These are phyloP conservation scores for Ahaetulla prasina DNA, from an alignment of 2,113 vertebrate species.

Conservation along the genomic window DNA sequence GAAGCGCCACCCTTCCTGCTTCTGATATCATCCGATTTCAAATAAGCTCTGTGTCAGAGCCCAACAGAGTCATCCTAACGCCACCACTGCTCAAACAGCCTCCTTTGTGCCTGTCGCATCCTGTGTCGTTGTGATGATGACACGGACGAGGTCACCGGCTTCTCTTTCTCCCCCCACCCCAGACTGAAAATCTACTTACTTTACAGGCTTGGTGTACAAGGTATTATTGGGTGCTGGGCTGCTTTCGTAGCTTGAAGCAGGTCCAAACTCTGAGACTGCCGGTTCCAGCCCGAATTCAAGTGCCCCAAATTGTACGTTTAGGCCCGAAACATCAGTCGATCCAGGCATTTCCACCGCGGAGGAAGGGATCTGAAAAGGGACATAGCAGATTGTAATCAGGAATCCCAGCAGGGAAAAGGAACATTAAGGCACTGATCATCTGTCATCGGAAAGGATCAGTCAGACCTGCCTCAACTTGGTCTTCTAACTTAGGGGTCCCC, in stretches of 20 bases:
- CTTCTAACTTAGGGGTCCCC: background rate
- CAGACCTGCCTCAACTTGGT: background rate
- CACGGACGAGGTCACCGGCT: background rate
- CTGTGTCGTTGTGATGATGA: background rate
- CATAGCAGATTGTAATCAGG: background rate
- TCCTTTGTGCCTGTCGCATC: background rate
- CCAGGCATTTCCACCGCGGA: slow-evolving; percentile 97
- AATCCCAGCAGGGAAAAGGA: background rate
- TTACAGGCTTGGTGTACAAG: slow-evolving; percentile 87
- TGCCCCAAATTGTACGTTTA: slow-evolving; percentile 95
- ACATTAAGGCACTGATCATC: background rate
- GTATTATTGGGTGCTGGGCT: slow-evolving; percentile 75
- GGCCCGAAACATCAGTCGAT: slow-evolving; percentile 83
- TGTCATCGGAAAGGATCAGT: background rate
- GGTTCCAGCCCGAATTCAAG: slow-evolving; percentile 93
- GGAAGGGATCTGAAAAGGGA: slow-evolving; percentile 71
- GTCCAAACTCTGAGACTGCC: slow-evolving; percentile 81
- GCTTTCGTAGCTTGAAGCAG: slow-evolving; percentile 72
- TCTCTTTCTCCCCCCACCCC: background rate
- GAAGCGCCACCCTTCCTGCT: background rate
- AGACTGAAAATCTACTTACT: slow-evolving; percentile 62
- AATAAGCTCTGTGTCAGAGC: background rate
- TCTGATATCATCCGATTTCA: slow-evolving; percentile 3
- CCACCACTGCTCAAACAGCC: background rate
- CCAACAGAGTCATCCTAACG: background rate